A percentile compares a stretch with the other conserved stretches of the same genome.
phyloP scores from a whole-genome alignment of 2,888 invertebrate genomes.

The Ischnura elegans region DNA sequence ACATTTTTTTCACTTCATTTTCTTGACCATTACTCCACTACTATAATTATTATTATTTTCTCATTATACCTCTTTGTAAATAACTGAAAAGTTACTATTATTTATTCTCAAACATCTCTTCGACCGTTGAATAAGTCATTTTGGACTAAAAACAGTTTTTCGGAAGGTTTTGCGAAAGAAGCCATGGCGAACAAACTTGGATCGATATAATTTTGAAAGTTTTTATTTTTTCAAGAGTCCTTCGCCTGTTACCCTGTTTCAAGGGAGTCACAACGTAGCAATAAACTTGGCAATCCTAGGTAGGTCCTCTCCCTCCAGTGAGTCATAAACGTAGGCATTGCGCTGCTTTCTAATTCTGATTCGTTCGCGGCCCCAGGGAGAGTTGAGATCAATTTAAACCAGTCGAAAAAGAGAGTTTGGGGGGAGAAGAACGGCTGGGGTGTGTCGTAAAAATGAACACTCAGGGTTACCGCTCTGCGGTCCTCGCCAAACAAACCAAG shows the following conservation, averaged over 20 bases:
- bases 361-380: not conserved
- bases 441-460: not conserved
- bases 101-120: no score
- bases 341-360: not conserved
- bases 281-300: not conserved
- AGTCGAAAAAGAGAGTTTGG: not conserved
- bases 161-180: not conserved
- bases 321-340: not conserved
- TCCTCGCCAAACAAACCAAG: conserved; percentile 2
- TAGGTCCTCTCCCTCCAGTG: not conserved
- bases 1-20: no score
- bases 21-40: no score
- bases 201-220: not conserved
- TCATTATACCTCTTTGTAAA: no score
- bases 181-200: not conserved
- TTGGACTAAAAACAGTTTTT: not conserved
- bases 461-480: not conserved
- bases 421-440: not conserved
- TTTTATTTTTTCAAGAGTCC: not conserved
- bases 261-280: not conserved
- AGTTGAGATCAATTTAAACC: conserved; percentile 1
- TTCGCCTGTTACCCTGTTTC: not conserved
- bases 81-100: no score
- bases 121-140: no score
- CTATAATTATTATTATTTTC: no score